Conservation (phyloP, 2,797 vertebrate genomes). For the Aselliscus stoliczkanus region DNA sequence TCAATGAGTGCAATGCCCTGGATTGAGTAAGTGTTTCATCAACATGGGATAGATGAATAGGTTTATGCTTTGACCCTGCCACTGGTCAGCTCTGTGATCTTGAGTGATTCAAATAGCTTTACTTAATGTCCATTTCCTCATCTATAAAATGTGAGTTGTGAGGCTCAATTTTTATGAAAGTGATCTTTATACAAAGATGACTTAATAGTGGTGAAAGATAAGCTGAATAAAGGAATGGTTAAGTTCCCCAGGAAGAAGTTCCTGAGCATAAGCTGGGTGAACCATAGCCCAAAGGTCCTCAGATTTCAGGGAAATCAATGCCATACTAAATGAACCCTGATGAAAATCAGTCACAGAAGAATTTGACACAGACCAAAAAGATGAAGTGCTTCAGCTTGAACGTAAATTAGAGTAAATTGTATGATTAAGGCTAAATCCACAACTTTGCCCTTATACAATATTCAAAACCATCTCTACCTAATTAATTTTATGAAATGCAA, state of each 20-base stretch:
- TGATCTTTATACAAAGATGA: background rate
- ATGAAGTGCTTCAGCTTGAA: background rate
- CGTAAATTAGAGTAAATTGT: slow-evolving; percentile 1
- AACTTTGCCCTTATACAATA: background rate
- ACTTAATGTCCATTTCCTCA: background rate
- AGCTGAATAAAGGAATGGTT: background rate
- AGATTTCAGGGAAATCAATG: background rate
- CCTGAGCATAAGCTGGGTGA: background rate
- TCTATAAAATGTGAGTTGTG: background rate
- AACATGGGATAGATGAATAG: background rate
- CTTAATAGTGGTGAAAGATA: background rate
- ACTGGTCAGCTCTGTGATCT: background rate
- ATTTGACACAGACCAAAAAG: background rate
- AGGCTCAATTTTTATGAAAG: slow-evolving; percentile 4
- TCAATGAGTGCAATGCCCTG: background rate
- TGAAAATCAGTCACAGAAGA: slow-evolving; percentile 20
- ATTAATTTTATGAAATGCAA: slow-evolving; percentile 10
- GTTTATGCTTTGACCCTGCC: background rate
- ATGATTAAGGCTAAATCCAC: slow-evolving; percentile 24
- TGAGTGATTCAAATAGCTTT: background rate
- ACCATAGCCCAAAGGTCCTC: background rate
- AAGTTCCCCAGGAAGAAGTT: background rate
- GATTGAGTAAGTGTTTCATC: background rate
- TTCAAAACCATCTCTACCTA: background rate
- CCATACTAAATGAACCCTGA: background rate